Conservation (phyloP, 2,113 vertebrate species). For the Amphiprion percula region DNA sequence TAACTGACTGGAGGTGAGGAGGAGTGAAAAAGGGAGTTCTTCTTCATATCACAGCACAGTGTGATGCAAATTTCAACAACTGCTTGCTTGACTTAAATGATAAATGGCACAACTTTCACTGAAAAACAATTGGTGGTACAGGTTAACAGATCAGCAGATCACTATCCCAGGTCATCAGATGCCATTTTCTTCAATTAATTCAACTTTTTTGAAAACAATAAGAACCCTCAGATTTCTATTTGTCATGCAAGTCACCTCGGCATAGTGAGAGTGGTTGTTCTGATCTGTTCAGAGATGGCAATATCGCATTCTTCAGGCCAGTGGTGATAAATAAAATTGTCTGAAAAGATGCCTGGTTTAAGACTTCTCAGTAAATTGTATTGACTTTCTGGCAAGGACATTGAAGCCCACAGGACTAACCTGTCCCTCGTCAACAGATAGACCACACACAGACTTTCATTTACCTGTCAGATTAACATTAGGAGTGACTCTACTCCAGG, state of each 20-base stretch:
- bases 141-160: slow-evolving; percentile 21
- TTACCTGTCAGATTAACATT: slow-evolving; percentile 84
- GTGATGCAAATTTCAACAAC: slow-evolving; percentile 63
- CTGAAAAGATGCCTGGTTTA: slow-evolving; percentile 60
- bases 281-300: slow-evolving; percentile 55
- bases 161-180: slow-evolving; percentile 50
- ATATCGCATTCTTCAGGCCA: slow-evolving; percentile 60
- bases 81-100: slow-evolving; percentile 51
- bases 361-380: slow-evolving; percentile 68
- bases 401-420: slow-evolving; percentile 72
- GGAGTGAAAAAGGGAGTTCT: slow-evolving; percentile 58
- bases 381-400: slow-evolving; percentile 82
- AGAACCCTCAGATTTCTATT: slow-evolving; percentile 42
- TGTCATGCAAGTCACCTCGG: slow-evolving; percentile 14
- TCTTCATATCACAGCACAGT: slow-evolving; percentile 52
- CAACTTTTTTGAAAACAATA: slow-evolving; percentile 43
- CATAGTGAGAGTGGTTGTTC: not conserved
- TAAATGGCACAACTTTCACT: slow-evolving; percentile 49
- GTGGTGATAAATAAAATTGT: slow-evolving; percentile 54
- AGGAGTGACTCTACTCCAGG: slow-evolving; percentile 70
- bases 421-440: slow-evolving; percentile 77
- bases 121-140: slow-evolving; percentile 22
- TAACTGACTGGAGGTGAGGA: slow-evolving; percentile 73
- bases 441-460: slow-evolving; percentile 78
- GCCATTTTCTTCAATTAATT: slow-evolving; percentile 39